Conservation (phyloP, 1,140 invertebrate genomes). For the Drosophila chauvacae region DNA sequence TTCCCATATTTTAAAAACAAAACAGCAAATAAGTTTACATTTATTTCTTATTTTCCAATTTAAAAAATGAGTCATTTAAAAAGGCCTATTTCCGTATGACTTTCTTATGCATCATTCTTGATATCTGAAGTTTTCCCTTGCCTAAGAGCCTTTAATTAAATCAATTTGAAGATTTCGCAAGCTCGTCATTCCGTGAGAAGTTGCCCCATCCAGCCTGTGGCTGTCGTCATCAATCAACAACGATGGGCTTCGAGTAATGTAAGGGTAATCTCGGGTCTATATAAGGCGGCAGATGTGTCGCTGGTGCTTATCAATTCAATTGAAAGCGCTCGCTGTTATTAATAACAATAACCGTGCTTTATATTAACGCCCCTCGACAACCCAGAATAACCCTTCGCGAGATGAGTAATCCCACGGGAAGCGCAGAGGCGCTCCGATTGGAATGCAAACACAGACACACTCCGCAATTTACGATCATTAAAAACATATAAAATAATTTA, state of each 20-base stretch:
- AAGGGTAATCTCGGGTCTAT: conserved; percentile 21
- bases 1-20: not conserved
- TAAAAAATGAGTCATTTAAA: not conserved
- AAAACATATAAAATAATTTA: conserved; percentile 83
- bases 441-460: conserved; percentile 36
- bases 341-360: conserved; percentile 78
- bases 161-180: conserved; percentile 53
- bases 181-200: conserved; percentile 41
- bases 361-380: conserved; percentile 49
- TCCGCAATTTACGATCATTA: conserved; percentile 63
- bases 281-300: conserved; percentile 22
- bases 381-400: conserved; percentile 10
- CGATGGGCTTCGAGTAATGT: conserved; percentile 8
- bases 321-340: conserved; percentile 64
- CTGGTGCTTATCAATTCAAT: conserved; percentile 68
- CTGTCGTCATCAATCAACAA: conserved; percentile 62
- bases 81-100: not conserved
- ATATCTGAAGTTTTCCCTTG: not conserved
- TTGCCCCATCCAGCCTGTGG: conserved; percentile 2
- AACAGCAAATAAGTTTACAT: not conserved
- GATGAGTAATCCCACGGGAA: conserved; percentile 59
- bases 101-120: not conserved
- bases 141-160: conserved; percentile 46
- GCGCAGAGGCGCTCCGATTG: conserved; percentile 28
- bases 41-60: not conserved